Conservation (phyloP, 2,797 vertebrate species). For the Myotis pilosus region DNA sequence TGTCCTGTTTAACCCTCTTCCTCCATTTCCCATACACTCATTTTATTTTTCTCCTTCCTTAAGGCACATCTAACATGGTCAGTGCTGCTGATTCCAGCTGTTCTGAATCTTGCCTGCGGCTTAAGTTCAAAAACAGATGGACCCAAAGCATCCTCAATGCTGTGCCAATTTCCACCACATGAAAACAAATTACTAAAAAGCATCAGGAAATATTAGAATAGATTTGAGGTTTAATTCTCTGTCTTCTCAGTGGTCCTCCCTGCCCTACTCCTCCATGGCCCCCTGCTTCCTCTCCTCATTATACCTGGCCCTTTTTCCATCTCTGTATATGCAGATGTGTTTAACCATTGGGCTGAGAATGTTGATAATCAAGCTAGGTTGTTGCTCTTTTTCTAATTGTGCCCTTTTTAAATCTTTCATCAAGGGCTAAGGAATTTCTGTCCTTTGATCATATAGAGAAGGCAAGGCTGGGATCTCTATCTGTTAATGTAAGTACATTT, state of each 20-base stretch:
- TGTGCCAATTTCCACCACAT: constrained; percentile 46
- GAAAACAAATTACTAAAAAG: constrained; percentile 73
- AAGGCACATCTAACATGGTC: constrained; percentile 27
- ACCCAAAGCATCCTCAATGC: constrained; percentile 18
- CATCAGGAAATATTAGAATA: constrained; percentile 55
- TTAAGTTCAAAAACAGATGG: constrained; percentile 70
- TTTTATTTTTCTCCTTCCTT: constrained; percentile 43
- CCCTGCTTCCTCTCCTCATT: neutral
- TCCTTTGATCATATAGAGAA: neutral
- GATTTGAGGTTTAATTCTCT: constrained; percentile 7
- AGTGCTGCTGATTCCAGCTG: constrained; percentile 63
- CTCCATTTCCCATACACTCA: constrained; percentile 37
- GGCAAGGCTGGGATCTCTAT: neutral
- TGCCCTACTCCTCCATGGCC: neutral
- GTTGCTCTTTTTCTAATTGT: neutral
- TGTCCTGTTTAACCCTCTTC: neutral
- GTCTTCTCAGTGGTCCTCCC: neutral
- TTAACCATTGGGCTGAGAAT: neutral
- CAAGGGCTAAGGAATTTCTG: neutral
- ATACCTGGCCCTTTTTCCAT: neutral
- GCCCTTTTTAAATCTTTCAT: neutral
- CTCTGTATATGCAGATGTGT: neutral
- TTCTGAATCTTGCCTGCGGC: constrained; percentile 58
- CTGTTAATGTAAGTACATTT: neutral
- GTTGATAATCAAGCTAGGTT: neutral